These are phyloP conservation scores for Lathronympha strigana DNA, from an alignment of 2,888 invertebrate species.

Conservation along the genomic window DNA sequence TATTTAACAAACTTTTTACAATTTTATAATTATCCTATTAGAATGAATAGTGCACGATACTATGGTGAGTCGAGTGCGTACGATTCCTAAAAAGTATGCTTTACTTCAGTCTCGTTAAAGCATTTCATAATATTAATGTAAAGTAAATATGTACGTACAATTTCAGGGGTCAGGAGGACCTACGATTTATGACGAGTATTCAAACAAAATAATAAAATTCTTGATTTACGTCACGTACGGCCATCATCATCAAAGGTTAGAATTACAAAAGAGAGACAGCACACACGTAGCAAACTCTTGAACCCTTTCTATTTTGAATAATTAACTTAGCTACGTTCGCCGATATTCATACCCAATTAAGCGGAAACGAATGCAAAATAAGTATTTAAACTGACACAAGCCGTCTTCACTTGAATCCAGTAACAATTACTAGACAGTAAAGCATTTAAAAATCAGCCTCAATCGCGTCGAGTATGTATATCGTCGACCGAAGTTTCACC, in stretches of 20 bases:
- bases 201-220: background rate
- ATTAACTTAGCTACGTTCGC: slow-evolving; percentile 1
- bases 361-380: background rate
- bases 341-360: slow-evolving; percentile 3
- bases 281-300: background rate
- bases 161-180: background rate
- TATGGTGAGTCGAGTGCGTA: slow-evolving; percentile 62
- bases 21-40: slow-evolving; percentile 57
- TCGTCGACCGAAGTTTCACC: too few species aligned
- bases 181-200: background rate
- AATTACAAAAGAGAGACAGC: background rate
- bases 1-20: slow-evolving; percentile 75
- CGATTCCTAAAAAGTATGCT: slow-evolving; percentile 47
- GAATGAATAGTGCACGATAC: slow-evolving; percentile 68
- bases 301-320: too few species aligned
- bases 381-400: too few species aligned
- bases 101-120: slow-evolving; percentile 64
- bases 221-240: background rate
- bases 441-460: too few species aligned
- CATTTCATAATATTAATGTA: slow-evolving; percentile 48
- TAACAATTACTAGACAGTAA: too few species aligned
- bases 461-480: too few species aligned
- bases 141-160: slow-evolving; percentile 43
- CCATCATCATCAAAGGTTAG: background rate
- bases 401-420: too few species aligned